Percentiles rank a stretch among this genome's conserved stretches.
These are phyloP conservation scores for Entomobrya proxima DNA, from an alignment of 2,888 invertebrate species.

Conservation along the genomic window DNA sequence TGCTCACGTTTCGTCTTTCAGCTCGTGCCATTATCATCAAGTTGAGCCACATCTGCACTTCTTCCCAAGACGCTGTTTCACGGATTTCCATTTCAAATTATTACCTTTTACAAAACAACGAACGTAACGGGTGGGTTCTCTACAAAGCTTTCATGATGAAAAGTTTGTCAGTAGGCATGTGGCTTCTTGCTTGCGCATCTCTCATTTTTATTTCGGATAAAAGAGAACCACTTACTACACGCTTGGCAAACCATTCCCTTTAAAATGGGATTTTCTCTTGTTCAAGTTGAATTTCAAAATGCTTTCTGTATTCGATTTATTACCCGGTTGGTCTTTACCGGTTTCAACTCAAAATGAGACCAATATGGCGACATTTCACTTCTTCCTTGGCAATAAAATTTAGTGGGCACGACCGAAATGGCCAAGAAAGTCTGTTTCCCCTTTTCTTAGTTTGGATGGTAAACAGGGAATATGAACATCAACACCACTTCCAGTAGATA, in stretches of 20 bases:
- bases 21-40: background rate
- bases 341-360: background rate
- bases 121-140: too few species aligned
- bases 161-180: background rate
- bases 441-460: too few species aligned
- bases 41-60: slow-evolving; percentile 20
- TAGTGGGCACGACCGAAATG: background rate
- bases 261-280: background rate
- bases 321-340: background rate
- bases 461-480: too few species aligned
- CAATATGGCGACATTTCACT: slow-evolving; percentile 33
- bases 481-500: too few species aligned
- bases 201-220: too few species aligned
- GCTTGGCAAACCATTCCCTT: too few species aligned
- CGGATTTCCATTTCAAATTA: background rate
- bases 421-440: background rate
- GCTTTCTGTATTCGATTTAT: background rate
- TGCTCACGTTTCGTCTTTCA: background rate
- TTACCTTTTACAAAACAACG: background rate
- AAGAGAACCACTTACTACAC: slow-evolving; percentile 3
- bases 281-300: slow-evolving; percentile 2
- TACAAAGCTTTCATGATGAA: background rate
- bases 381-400: slow-evolving; percentile 4
- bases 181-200: background rate
- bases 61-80: background rate